Percentiles rank a stretch among this genome's conserved stretches.
Evolutionary conservation across 37 sponge, comb jelly and placozoan species (phyloP).

Genomic region (Mnemiopsis leidyi): DNA sequence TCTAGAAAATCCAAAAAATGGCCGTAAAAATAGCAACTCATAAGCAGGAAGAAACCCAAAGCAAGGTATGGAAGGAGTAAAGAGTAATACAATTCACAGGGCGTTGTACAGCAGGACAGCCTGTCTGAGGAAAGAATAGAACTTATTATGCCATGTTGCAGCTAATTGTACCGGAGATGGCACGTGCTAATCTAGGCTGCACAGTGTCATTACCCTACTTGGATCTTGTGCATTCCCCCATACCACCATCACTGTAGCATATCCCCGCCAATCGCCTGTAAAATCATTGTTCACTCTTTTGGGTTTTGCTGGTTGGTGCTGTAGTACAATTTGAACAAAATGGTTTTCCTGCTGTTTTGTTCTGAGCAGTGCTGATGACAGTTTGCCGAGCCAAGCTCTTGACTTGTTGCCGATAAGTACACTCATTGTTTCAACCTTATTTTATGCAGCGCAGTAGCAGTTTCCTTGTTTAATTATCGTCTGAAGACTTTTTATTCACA

Average conservation of each 20-base stretch:
- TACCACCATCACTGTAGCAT: not conserved
- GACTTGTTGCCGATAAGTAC: not conserved
- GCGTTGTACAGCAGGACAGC: not conserved
- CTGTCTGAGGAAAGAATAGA: not conserved
- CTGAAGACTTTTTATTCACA: not conserved
- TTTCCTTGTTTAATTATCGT: not conserved
- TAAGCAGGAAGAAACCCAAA: not conserved
- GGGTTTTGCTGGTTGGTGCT: not conserved
- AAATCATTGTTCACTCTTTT: not conserved
- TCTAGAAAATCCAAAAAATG: not conserved
- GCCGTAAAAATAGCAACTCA: not conserved
- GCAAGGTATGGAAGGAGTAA: not conserved
- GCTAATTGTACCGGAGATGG: not conserved
- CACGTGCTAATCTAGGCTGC: not conserved
- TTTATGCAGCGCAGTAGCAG: not conserved
- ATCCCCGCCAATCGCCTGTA: not conserved
- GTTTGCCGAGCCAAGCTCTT: not conserved
- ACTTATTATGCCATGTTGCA: not conserved
- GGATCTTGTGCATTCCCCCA: not conserved
- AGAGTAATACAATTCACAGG: not conserved
- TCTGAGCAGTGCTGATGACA: not conserved
- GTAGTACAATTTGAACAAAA: not conserved
- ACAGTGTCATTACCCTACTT: not conserved
- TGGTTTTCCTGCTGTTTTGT: not conserved
- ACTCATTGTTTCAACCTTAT: no score